Evolutionary conservation across 2,797 vertebrate genomes (phyloP), one percentile per base, ranked within the genome.

Genomic region (Lophius americanus): DNA sequence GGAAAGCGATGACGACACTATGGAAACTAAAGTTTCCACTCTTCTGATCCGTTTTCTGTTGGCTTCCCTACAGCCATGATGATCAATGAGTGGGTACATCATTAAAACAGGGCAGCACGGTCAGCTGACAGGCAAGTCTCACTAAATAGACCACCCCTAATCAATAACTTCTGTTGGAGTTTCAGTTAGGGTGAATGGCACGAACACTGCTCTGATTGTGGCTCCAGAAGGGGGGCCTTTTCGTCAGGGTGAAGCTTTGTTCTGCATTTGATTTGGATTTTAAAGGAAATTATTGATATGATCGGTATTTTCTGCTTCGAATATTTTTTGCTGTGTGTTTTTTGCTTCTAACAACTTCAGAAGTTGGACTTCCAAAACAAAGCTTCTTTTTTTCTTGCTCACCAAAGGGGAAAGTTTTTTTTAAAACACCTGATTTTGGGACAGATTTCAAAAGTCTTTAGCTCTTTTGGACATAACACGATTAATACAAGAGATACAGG

Each of bases 51-150:
- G 35, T 60, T 66, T 35, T 51, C n/a, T 75, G 33, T 48, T 67
- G 43, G 57, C 52, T 85, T 83, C 69, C 57, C 66, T 51, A 51
- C 67, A 73, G 64, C 57, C 33, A 3, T 6, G 35, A 5, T 41
- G 73, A 89, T 90, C 90, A 81, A 90, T 89, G 51, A 5, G 9
- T 37, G 69, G 55, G 69, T 74, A 43, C 78, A 51, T 86, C 80
- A 51, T 75, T 86, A 76, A 77, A 86, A 81, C 51, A 44, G 76
- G 87, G 86, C 35, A 77, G 84, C 44, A 4, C 76, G 9, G 63
- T 52, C 71, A 68, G 51, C 73, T 62, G 57, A 58, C 69, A 50
- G 64, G 46, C 57, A 1, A 46, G 52, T 47, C 59, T 59, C 66
- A 61, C 64, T 61, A 60, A 82, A 59, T 37, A 47, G 63, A 72